A percentile compares a stretch with the other conserved stretches of the same genome.
phyloP scores from a whole-genome alignment of 2,797 vertebrate species.

The Helicolenus hilgendorfi region DNA sequence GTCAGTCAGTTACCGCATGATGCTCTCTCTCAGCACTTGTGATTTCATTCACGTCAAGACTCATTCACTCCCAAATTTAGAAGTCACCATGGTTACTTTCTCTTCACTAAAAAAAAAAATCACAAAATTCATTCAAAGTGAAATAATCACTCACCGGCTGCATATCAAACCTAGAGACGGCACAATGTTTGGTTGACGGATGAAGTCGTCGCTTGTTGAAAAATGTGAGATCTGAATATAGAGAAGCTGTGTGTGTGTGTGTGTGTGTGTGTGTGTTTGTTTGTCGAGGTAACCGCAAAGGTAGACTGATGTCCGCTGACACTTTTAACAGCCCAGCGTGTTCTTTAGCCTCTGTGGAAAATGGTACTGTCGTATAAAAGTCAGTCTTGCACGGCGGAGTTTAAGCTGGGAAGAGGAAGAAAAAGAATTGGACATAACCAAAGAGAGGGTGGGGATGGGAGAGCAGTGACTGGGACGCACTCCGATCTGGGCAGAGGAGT shows the following conservation, averaged over 20 bases:
- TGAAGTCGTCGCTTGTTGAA: slow-evolving; percentile 33
- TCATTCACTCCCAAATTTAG: neutral
- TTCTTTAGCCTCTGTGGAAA: slow-evolving; percentile 75
- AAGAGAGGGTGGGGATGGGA: neutral
- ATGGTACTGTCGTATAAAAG: slow-evolving; percentile 82
- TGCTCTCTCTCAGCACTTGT: neutral
- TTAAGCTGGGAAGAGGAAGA: slow-evolving; percentile 45
- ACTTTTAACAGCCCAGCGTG: slow-evolving; percentile 79
- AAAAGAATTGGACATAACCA: slow-evolving; percentile 46
- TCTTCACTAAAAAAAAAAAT: slow-evolving; percentile 1
- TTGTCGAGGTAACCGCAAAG: slow-evolving; percentile 16
- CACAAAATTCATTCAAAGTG: slow-evolving; percentile 11
- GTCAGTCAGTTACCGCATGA: neutral
- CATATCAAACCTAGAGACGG: slow-evolving; percentile 13
- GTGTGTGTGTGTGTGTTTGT: slow-evolving; percentile 9
- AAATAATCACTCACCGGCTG: slow-evolving; percentile 35
- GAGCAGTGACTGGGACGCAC: slow-evolving; percentile 6
- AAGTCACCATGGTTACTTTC: slow-evolving; percentile 24
- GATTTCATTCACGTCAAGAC: slow-evolving; percentile 11
- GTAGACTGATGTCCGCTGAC: slow-evolving; percentile 73
- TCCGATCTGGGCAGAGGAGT: slow-evolving; percentile 23
- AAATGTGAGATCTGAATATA: slow-evolving; percentile 47
- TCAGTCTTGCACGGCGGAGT: slow-evolving; percentile 58
- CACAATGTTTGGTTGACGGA: slow-evolving; percentile 41
- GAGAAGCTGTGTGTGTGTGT: neutral